These are phyloP conservation scores for Rhingia rostrata DNA, from an alignment of 2,888 invertebrate species.

Conservation along the genomic window DNA sequence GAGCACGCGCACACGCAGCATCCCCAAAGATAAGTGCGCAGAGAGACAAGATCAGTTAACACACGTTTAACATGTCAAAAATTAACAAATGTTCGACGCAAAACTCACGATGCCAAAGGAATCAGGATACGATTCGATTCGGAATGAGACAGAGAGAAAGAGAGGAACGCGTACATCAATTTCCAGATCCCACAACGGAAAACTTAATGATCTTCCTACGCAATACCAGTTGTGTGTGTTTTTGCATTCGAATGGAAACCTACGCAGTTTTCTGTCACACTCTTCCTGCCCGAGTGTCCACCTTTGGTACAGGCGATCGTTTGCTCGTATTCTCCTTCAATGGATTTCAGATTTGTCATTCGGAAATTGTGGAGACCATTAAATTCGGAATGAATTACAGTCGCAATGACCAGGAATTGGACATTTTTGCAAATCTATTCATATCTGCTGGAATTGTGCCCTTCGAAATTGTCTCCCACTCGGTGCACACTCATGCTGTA, in stretches of 20 bases:
- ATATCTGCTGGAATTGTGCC: constrained; percentile 25
- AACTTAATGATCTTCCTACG: constrained; percentile 58
- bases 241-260: constrained; percentile 33
- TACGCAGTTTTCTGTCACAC: constrained; percentile 32
- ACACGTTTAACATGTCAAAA: constrained; percentile 56
- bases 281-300: not conserved
- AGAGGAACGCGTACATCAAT: constrained; percentile 30
- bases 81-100: constrained; percentile 54
- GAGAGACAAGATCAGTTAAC: constrained; percentile 56
- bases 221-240: constrained; percentile 3
- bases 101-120: constrained; percentile 17
- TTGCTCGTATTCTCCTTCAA: not conserved
- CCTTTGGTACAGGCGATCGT: constrained; percentile 10
- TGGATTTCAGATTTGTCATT: constrained; percentile 34
- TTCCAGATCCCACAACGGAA: constrained; percentile 43
- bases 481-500: constrained; percentile 4
- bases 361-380: not conserved
- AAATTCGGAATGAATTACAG: constrained; percentile 17
- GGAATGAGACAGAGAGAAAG: constrained; percentile 2
- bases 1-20: constrained; percentile 26
- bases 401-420: constrained; percentile 33
- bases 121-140: constrained; percentile 8
- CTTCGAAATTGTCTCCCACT: constrained; percentile 23
- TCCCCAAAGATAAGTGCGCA: constrained; percentile 25
- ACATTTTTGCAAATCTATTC: constrained; percentile 46